Base-by-base conservation (phyloP, 2,113 vertebrate species). In the Gopherus evgoodei region DNA sequence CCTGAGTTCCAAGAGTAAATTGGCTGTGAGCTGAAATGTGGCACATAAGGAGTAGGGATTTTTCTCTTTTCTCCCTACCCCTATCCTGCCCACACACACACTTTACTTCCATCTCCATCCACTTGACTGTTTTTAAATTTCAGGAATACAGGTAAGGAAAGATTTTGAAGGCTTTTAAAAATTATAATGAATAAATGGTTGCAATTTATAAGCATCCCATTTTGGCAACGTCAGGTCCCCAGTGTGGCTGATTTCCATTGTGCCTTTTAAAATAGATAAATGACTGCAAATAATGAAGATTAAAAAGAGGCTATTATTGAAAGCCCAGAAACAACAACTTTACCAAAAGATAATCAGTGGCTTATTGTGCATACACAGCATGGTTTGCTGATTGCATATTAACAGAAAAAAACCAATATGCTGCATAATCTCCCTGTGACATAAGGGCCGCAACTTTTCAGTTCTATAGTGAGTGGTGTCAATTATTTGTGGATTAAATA, bases 161-260 rank as follows among this genome's bases (percentile, higher is more conserved):
- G 47, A 80, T 76, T 95, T 4, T 80, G 65, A 14, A n/a, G 5
- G 4, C 22, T 83, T 54, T 3, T 29, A 56, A 12, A 9, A 5
- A 24, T 16, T 57, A 82, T 87, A 80, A 76, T 44, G 10, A 94
- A 89, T 10, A 52, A 79, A 82, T 78, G 3, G 27, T 56, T 78
- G 2, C 42, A 44, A 91, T 93, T 85, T 85, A 6, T 38, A 82
- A 8, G 5, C 49, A 75, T 83, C 24, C 11, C 5, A 2, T 84
- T 95, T 93, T 93, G 83, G 80, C 57, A 95, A 57, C 4, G 29
- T 93, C 59, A 5, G 94, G 11, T 16, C 54, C 49, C 75, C 53
- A 29, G 72, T 49, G 35, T 47, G 50, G 65, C 78, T 35, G 87
- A 79, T 88, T 94, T 91, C 83, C 44, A 78, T 50, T 75, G 10